Percentiles rank a stretch among this genome's conserved stretches.
These are phyloP conservation scores for Troilus luridus DNA, from an alignment of 2,888 invertebrate genomes.

Conservation along the genomic window DNA sequence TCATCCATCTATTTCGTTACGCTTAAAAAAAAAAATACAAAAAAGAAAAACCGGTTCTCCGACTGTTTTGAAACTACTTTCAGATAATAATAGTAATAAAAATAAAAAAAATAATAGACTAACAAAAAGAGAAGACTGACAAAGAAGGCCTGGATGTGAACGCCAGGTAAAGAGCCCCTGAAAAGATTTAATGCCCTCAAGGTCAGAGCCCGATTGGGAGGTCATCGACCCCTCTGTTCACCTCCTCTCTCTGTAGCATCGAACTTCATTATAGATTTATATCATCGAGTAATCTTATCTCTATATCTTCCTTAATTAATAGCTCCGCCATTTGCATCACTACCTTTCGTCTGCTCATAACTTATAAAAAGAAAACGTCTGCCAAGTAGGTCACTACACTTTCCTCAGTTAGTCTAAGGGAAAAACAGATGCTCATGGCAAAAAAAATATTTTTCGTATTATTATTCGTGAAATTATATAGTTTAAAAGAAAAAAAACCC, in stretches of 20 bases:
- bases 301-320: background rate
- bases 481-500: background rate
- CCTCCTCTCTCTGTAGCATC: background rate
- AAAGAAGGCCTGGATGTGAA: background rate
- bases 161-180: slow-evolving; percentile 15
- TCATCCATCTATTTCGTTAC: background rate
- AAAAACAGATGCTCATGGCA: too few relatives aligned
- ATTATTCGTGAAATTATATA: too few relatives aligned
- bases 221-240: slow-evolving; percentile 7
- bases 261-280: background rate
- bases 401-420: too few relatives aligned
- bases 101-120: background rate
- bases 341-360: too few relatives aligned
- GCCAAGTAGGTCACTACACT: too few relatives aligned
- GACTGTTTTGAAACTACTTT: slow-evolving; percentile 17
- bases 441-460: too few relatives aligned
- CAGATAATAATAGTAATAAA: background rate
- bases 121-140: background rate
- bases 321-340: too few relatives aligned
- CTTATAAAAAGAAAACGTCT: too few relatives aligned
- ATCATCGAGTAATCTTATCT: background rate
- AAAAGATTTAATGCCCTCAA: slow-evolving; percentile 34
- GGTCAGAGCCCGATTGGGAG: slow-evolving; percentile 25
- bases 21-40: background rate
- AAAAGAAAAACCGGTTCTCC: background rate